A percentile compares a stretch with the other conserved stretches of the same genome.
Evolutionary conservation across 2,888 invertebrate species (phyloP).

Genomic region (Himalopsyche tibetana): DNA sequence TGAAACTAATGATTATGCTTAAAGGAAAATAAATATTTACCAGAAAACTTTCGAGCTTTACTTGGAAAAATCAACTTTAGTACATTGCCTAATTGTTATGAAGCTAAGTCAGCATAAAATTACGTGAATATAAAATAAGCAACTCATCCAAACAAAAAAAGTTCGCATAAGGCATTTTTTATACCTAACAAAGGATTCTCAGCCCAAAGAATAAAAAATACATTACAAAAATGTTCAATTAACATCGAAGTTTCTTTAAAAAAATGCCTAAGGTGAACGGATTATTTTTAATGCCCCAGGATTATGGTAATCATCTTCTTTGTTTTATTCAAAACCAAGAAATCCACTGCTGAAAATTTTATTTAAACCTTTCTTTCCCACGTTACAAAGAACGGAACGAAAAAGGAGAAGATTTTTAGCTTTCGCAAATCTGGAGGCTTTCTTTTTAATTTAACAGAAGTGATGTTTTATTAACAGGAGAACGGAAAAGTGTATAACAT

Average conservation of each 20-base stretch:
- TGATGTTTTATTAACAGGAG: conserved; percentile 31
- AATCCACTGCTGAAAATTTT: conserved; percentile 48
- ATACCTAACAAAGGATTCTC: conserved; percentile 13
- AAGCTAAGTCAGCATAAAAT: conserved; percentile 20
- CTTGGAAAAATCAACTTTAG: no score
- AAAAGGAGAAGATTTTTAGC: conserved; percentile 35
- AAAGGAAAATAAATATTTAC: no score
- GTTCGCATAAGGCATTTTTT: not conserved
- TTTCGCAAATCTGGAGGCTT: conserved; percentile 4
- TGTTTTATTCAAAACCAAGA: conserved; percentile 59
- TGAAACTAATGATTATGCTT: no score
- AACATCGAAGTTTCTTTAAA: conserved; percentile 50
- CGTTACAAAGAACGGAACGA: not conserved
- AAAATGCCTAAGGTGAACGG: conserved; percentile 55
- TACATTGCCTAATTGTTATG: not conserved
- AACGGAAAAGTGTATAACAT: not conserved
- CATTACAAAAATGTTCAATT: conserved; percentile 56
- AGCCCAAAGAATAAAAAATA: conserved; percentile 44
- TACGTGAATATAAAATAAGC: conserved; percentile 1
- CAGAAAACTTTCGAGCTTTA: no score
- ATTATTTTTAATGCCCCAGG: conserved; percentile 61
- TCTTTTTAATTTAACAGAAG: conserved; percentile 32
- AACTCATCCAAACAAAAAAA: conserved; percentile 5
- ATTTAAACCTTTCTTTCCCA: conserved; percentile 48
- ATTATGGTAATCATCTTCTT: conserved; percentile 64